Evolutionary conservation across 2,797 vertebrate genomes (phyloP).

Genomic region (Falco cherrug): DNA sequence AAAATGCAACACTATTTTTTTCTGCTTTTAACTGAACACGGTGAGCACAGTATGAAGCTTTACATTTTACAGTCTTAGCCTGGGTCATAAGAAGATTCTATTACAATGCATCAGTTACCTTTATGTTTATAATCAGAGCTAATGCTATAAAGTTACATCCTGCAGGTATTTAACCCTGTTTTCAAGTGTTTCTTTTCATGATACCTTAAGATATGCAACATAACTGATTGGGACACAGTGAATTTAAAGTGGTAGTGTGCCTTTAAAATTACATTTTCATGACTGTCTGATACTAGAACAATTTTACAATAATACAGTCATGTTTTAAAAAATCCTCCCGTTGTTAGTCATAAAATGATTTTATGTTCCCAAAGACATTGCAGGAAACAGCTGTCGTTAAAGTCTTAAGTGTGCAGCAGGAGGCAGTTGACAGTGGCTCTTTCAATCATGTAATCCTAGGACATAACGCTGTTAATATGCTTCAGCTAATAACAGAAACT

Average conservation of each 20-base stretch:
- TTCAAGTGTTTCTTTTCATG: not conserved
- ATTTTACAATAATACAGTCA: not conserved
- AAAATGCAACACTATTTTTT: conserved; percentile 58
- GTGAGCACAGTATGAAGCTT: conserved; percentile 9
- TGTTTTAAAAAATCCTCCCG: not conserved
- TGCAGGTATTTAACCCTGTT: conserved; percentile 43
- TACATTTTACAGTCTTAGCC: conserved; percentile 38
- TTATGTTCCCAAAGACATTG: not conserved
- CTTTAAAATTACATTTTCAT: conserved; percentile 3
- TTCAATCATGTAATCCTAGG: not conserved
- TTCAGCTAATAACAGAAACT: not conserved
- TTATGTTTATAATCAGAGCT: conserved; percentile 62
- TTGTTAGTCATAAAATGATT: conserved; percentile 11
- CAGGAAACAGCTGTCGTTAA: not conserved
- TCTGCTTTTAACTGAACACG: conserved; percentile 62
- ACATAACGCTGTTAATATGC: not conserved
- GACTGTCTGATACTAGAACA: not conserved
- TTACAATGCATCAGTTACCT: conserved; percentile 57
- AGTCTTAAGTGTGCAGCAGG: not conserved
- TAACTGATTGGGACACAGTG: not conserved
- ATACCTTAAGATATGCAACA: not conserved
- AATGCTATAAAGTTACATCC: conserved; percentile 41
- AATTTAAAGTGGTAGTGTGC: not conserved
- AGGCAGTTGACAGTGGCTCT: not conserved
- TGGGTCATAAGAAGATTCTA: conserved; percentile 31